Evolutionary conservation across 2,113 vertebrate species (phyloP).

Genomic region (Clarias macrocephalus): DNA sequence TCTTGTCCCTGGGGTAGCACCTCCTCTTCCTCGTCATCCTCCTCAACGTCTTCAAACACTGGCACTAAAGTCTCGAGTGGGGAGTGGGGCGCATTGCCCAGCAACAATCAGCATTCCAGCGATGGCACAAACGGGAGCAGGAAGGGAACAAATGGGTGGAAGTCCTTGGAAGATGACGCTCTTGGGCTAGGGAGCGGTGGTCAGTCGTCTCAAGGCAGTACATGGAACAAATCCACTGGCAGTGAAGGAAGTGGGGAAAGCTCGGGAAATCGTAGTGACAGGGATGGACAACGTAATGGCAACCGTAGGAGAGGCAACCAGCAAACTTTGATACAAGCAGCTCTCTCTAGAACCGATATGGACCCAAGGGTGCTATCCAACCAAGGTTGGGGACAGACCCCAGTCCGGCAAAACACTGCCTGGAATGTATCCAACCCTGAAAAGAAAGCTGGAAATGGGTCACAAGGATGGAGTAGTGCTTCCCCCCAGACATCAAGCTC

Average conservation of each 20-base stretch:
- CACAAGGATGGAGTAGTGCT: slow-evolving; percentile 84
- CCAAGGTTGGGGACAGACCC: slow-evolving; percentile 97
- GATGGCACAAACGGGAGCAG: slow-evolving; percentile 75
- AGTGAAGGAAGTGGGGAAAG: slow-evolving; percentile 86
- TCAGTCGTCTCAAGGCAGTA: slow-evolving; percentile 67
- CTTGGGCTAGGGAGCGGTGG: slow-evolving; percentile 70
- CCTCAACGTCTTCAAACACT: slow-evolving; percentile 73
- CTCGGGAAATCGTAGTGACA: slow-evolving; percentile 77
- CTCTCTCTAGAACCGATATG: slow-evolving; percentile 79
- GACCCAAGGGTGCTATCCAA: slow-evolving; percentile 97
- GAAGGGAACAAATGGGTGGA: slow-evolving; percentile 91
- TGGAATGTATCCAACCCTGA: slow-evolving; percentile 87
- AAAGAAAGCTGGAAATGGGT: slow-evolving; percentile 83
- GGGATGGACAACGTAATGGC: slow-evolving; percentile 70
- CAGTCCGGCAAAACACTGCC: slow-evolving; percentile 92
- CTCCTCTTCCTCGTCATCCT: slow-evolving; percentile 74
- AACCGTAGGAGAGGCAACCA: slow-evolving; percentile 78
- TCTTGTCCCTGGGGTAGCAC: slow-evolving; percentile 84
- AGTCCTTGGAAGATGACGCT: slow-evolving; percentile 88
- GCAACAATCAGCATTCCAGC: slow-evolving; percentile 80
- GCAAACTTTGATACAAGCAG: slow-evolving; percentile 73
- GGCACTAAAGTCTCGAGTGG: slow-evolving; percentile 78
- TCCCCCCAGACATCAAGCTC: slow-evolving; percentile 82
- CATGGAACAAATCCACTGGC: slow-evolving; percentile 81
- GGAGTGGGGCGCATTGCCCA: slow-evolving; percentile 85